Evolutionary conservation across 92 coral and sea anemone species (phyloP), one percentile per base, ranked within the genome.

Genomic region (Epizoanthus illoricatus): DNA sequence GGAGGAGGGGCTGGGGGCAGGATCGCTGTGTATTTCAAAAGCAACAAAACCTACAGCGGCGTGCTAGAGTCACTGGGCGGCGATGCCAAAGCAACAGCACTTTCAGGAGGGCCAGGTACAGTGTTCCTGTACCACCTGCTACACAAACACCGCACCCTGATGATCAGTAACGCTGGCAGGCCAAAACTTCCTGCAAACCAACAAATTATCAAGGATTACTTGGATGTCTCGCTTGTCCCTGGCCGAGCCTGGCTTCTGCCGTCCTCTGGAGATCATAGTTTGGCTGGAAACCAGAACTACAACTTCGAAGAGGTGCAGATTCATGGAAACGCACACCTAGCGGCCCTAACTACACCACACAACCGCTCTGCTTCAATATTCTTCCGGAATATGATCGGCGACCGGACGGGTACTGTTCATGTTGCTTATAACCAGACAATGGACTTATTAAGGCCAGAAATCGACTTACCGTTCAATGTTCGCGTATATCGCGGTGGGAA

Each of bases 311-410:
- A 90, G 79, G 69, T 90, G 16, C 94, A 90, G 75, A 85, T 90
- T 10, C 83, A 85, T 36, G 94, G 89, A 20, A 89, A 91, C 21
- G 89, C 85, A 4, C 94, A 90, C 47, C 75, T 90, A 16, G 91
- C 87, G 23, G 85, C 76, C 17, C 88, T 87, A 21, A 85, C 90
- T 33, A 64, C 64, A 54, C 90, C 89, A 8, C 86, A 55, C 4
- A 86, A 79, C 16, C 86, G 90, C 40, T 84, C 92, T 28, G 89
- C 94, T n/a, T 87, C 91, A 61, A 69, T 90, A 72, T 75, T 81
- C 43, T 90, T 90, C 28, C 87, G 88, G 24, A 86, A 90, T 86
- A 90, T 90, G 94, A 90, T 90, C 47, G 94, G 94, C 13, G 94
- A 90, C 67, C 87, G 91, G 13, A 76, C 88, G 24, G 94, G 94